Evolutionary conservation across 2,113 vertebrate species (phyloP).

Genomic region (Tauraco erythrolophus): DNA sequence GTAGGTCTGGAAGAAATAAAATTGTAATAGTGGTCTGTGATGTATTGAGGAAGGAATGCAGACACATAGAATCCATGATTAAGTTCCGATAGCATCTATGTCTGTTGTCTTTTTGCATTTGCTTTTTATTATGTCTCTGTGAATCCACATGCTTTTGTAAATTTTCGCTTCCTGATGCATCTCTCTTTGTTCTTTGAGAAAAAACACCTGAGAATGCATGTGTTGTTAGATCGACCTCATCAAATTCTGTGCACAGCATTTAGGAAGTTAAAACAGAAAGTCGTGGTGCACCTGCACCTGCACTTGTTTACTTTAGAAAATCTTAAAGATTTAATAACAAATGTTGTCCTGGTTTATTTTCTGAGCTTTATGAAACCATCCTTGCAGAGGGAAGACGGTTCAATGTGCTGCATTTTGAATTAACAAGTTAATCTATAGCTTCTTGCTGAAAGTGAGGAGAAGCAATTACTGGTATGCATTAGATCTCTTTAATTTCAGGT

Average conservation of each 20-base stretch:
- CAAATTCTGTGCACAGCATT: constrained; percentile 1
- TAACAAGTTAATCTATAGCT: constrained; percentile 62
- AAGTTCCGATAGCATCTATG: not conserved
- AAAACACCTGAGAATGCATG: not conserved
- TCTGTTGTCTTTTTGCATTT: constrained; percentile 5
- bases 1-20: not conserved
- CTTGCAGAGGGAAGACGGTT: not conserved
- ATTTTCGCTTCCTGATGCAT: not conserved
- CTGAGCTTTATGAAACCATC: constrained; percentile 23
- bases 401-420: constrained; percentile 33
- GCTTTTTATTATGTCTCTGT: not conserved
- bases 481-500: constrained; percentile 58
- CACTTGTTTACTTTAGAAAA: constrained; percentile 29
- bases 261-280: constrained; percentile 11
- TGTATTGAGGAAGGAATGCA: not conserved
- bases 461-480: constrained; percentile 36
- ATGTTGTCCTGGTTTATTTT: constrained; percentile 3
- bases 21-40: not conserved
- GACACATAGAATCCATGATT: not conserved
- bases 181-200: not conserved
- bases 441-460: constrained; percentile 21
- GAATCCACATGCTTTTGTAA: not conserved
- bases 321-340: constrained; percentile 3
- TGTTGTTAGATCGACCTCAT: constrained; percentile 20
- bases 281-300: not conserved